Conservation (phyloP, 2,888 invertebrate species). For the Euproctis similis region DNA sequence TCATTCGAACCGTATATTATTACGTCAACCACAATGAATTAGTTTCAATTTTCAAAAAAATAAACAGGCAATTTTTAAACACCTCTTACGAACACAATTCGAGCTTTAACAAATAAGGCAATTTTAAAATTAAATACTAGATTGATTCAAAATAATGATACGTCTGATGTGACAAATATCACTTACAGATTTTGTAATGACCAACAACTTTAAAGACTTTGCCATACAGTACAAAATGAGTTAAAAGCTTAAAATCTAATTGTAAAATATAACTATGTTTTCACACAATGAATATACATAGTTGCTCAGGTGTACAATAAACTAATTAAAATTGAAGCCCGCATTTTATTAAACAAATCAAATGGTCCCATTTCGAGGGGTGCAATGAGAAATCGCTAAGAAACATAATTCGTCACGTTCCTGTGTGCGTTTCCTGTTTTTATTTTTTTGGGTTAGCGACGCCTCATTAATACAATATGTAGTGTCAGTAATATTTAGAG, state of each 20-base stretch:
- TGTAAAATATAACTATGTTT: constrained; percentile 13
- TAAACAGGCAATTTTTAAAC: constrained; percentile 27
- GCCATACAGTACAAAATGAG: constrained; percentile 2
- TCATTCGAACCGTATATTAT: constrained; percentile 49
- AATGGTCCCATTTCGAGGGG: constrained; percentile 64
- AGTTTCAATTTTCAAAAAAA: no score
- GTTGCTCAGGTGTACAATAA: constrained; percentile 73
- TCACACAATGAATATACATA: constrained; percentile 48
- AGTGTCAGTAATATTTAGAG: constrained; percentile 18
- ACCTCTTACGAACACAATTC: constrained; percentile 7
- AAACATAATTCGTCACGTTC: constrained; percentile 73
- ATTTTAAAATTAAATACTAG: constrained; percentile 11
- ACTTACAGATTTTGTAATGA: not conserved
- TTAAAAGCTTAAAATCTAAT: constrained; percentile 1
- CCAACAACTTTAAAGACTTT: fast-evolving
- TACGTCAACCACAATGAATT: no score
- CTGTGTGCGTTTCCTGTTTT: constrained; percentile 62
- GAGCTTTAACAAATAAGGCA: constrained; percentile 5
- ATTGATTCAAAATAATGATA: constrained; percentile 20
- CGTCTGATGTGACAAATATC: constrained; percentile 9
- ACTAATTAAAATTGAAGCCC: constrained; percentile 74
- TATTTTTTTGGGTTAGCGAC: constrained; percentile 54
- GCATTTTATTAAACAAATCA: constrained; percentile 76
- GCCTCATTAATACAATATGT: constrained; percentile 50
- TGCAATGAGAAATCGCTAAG: constrained; percentile 74